These are phyloP conservation scores for Drosophila orosa DNA, from an alignment of 1,140 invertebrate species.

Conservation along the genomic window DNA sequence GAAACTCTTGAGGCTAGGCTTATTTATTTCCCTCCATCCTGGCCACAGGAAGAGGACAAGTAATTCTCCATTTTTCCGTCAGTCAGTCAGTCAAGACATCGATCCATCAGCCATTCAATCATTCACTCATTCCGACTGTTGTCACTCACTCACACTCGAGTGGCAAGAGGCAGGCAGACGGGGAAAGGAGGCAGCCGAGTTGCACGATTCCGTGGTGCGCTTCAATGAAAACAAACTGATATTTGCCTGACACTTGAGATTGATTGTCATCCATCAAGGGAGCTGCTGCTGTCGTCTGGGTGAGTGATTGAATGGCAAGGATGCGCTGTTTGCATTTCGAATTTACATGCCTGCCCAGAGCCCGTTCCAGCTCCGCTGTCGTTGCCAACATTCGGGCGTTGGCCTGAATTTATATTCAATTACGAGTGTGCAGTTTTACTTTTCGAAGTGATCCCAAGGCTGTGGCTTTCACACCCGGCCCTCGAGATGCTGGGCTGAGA, in stretches of 20 bases:
- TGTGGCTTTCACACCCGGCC: constrained; percentile 43
- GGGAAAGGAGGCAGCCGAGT: constrained; percentile 23
- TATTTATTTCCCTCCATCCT: constrained; percentile 4
- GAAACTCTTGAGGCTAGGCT: not conserved
- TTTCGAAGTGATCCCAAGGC: constrained; percentile 27
- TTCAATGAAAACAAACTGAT: constrained; percentile 82
- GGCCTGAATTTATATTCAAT: constrained; percentile 68
- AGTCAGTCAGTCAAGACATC: constrained; percentile 30
- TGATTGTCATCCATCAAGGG: constrained; percentile 83
- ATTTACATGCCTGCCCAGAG: constrained; percentile 61
- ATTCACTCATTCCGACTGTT: constrained; percentile 71
- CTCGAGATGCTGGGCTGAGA: constrained; percentile 17
- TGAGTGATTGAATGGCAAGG: constrained; percentile 77
- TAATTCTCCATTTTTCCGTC: constrained; percentile 15
- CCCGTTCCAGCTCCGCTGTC: constrained; percentile 7
- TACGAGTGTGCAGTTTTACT: constrained; percentile 39
- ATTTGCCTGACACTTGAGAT: constrained; percentile 84
- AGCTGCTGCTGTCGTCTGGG: constrained; percentile 47
- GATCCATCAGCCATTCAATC: constrained; percentile 63
- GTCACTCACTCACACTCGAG: constrained; percentile 66
- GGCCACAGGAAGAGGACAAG: constrained; percentile 4
- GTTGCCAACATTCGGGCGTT: constrained; percentile 37
- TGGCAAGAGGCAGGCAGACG: constrained; percentile 17
- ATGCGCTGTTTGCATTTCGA: constrained; percentile 73
- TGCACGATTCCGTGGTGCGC: constrained; percentile 68